Evolutionary conservation across 2,888 invertebrate genomes (phyloP).

Genomic region (Orchestes rusci): DNA sequence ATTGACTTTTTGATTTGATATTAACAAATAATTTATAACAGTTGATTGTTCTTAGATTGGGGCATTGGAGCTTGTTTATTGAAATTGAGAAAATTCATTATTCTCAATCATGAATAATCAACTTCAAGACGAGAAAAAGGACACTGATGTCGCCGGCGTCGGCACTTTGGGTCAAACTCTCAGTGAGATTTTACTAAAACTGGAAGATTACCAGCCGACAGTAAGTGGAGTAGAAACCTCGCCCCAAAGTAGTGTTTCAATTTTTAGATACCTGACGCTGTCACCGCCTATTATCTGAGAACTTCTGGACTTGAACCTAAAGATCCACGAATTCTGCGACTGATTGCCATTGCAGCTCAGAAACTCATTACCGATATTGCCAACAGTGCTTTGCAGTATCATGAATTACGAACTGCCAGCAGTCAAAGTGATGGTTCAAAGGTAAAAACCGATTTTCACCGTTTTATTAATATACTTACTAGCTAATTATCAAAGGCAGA

Average conservation of each 20-base stretch:
- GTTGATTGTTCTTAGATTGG: background rate
- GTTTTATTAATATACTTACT: too few relatives aligned
- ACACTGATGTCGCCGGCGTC: slow-evolving; percentile 41
- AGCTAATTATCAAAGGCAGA: too few relatives aligned
- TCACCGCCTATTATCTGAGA: slow-evolving; percentile 82
- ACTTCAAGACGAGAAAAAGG: slow-evolving; percentile 30
- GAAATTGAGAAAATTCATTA: background rate
- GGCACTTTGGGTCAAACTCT: slow-evolving; percentile 68
- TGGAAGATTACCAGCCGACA: slow-evolving; percentile 93
- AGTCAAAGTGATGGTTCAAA: slow-evolving; percentile 52
- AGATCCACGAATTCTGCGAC: slow-evolving; percentile 84
- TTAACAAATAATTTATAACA: too few relatives aligned
- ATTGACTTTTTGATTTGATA: too few relatives aligned
- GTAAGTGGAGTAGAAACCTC: slow-evolving; percentile 41
- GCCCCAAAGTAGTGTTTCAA: background rate
- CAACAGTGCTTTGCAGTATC: slow-evolving; percentile 94
- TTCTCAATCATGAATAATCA: slow-evolving; percentile 16
- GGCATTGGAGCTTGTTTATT: background rate
- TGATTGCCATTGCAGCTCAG: slow-evolving; percentile 92
- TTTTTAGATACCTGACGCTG: slow-evolving; percentile 80
- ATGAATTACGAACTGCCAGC: slow-evolving; percentile 75
- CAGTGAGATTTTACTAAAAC: slow-evolving; percentile 80
- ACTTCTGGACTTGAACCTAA: slow-evolving; percentile 88
- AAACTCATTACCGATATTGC: slow-evolving; percentile 97
- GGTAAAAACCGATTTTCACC: too few relatives aligned